phyloP scores from a whole-genome alignment of 2,888 invertebrate genomes.

The Lepetodrilus schrolli region DNA sequence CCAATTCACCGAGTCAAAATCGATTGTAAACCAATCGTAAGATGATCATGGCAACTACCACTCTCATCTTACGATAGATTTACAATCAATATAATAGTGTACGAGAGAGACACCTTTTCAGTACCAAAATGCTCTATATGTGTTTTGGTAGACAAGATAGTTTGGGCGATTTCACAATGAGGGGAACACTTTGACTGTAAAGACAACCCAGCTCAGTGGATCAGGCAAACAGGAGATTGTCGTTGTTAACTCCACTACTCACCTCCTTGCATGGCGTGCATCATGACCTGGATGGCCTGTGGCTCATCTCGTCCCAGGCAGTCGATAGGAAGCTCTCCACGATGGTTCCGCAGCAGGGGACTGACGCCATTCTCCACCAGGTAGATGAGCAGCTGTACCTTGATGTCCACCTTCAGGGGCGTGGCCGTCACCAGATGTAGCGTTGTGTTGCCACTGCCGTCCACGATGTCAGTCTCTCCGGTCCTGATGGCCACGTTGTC shows the following conservation, averaged over 20 bases:
- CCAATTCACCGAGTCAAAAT: too few species aligned
- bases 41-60: too few species aligned
- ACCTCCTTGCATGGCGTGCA: constrained; percentile 40
- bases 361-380: constrained; percentile 45
- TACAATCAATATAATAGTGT: too few species aligned
- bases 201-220: too few species aligned
- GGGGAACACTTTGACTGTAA: not conserved
- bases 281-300: constrained; percentile 32
- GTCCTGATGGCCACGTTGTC: not conserved
- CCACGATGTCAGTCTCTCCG: constrained; percentile 44
- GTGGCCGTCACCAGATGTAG: constrained; percentile 34
- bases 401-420: not conserved
- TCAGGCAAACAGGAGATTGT: too few species aligned
- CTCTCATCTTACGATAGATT: too few species aligned
- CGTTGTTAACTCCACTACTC: too few species aligned
- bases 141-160: too few species aligned
- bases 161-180: too few species aligned
- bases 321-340: constrained; percentile 42
- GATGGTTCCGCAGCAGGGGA: constrained; percentile 41
- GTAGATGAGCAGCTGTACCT: constrained; percentile 35
- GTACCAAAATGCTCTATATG: too few species aligned
- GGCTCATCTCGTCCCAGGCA: constrained; percentile 41
- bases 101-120: too few species aligned
- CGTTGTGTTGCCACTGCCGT: constrained; percentile 56
- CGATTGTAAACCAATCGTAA: too few species aligned